phyloP scores from a whole-genome alignment of 2,113 vertebrate genomes.

The Casuarius casuarius region DNA sequence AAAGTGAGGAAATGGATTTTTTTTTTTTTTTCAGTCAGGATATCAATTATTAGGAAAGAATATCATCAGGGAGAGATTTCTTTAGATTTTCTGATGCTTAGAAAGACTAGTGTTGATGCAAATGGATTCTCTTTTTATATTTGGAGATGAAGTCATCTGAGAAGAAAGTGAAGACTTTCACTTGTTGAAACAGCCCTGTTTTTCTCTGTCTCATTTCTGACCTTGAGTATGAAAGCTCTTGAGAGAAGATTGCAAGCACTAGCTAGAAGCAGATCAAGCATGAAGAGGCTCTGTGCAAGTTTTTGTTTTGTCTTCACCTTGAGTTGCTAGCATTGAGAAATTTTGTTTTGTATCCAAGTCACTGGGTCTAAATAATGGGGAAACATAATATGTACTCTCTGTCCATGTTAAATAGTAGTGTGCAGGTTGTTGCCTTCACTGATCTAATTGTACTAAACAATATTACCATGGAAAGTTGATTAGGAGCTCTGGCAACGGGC shows the following conservation, averaged over 20 bases:
- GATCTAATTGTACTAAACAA: neutral
- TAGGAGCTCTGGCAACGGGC: neutral
- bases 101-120: neutral
- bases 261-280: neutral
- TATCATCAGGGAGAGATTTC: neutral
- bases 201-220: neutral
- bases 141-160: neutral
- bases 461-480: neutral
- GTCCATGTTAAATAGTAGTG: neutral
- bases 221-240: neutral
- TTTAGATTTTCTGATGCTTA: neutral
- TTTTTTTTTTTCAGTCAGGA: conserved; percentile 7
- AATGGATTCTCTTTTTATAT: neutral
- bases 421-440: neutral
- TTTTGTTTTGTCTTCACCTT: neutral
- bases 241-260: neutral
- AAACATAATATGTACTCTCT: neutral
- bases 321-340: neutral
- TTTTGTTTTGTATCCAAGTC: neutral
- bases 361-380: neutral
- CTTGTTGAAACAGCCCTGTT: neutral
- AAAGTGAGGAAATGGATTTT: neutral
- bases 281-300: neutral
- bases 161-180: neutral
- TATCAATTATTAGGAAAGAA: neutral